These are phyloP conservation scores for Oscheius sp. DNA, from an alignment of 2,888 invertebrate genomes.

Conservation along the genomic window DNA sequence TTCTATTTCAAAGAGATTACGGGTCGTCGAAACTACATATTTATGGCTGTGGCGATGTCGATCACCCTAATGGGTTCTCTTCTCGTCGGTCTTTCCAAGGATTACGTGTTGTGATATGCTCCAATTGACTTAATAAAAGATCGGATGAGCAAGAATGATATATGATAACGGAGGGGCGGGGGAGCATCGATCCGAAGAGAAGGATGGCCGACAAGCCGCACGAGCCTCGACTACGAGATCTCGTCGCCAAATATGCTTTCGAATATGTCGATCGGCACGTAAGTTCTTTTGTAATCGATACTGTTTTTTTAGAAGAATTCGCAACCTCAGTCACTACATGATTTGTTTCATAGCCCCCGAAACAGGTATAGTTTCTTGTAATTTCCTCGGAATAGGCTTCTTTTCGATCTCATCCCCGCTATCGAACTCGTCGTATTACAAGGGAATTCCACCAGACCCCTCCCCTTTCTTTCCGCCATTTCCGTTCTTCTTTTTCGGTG, in stretches of 20 bases:
- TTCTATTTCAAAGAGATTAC: constrained; percentile 73
- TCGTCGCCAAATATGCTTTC: constrained; percentile 9
- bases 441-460: not conserved
- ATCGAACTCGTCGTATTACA: not conserved
- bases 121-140: not conserved
- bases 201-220: constrained; percentile 17
- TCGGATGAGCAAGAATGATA: not conserved
- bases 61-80: constrained; percentile 62
- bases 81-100: constrained; percentile 66
- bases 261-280: constrained; percentile 22
- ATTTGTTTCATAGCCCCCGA: constrained; percentile 14
- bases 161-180: constrained; percentile 4
- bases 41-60: constrained; percentile 56
- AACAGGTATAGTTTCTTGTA: constrained; percentile 4
- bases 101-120: not conserved
- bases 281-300: not conserved
- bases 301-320: constrained; percentile 27
- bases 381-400: not conserved
- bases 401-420: not conserved
- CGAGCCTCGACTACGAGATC: constrained; percentile 12
- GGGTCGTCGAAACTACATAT: constrained; percentile 58
- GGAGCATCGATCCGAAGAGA: constrained; percentile 8
- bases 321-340: constrained; percentile 18
- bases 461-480: not conserved
- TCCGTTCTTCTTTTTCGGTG: not conserved